These are phyloP conservation scores for Drosophila siamana DNA, from an alignment of 2,888 invertebrate genomes.

Conservation along the genomic window DNA sequence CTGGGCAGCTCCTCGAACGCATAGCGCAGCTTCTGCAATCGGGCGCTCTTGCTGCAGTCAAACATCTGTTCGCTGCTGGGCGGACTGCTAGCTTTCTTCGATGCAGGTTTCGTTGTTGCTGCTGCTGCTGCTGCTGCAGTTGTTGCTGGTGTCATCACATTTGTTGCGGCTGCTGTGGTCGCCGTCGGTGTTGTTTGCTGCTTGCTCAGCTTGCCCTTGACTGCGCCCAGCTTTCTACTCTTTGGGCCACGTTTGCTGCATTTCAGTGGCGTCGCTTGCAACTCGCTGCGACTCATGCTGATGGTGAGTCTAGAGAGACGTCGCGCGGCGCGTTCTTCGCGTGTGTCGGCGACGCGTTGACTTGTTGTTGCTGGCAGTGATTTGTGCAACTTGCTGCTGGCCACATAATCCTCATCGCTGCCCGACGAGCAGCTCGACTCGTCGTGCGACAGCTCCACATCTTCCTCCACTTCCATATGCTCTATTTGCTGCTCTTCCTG, in stretches of 20 bases:
- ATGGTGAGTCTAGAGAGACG: constrained; percentile 61
- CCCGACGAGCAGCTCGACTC: constrained; percentile 54
- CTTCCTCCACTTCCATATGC: constrained; percentile 30
- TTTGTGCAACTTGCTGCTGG: constrained; percentile 39
- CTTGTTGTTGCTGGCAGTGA: constrained; percentile 6
- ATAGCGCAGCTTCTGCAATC: constrained; percentile 72
- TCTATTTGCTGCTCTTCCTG: constrained; percentile 23
- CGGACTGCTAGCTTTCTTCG: constrained; percentile 27
- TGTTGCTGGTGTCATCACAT: neutral
- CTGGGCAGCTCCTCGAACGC: constrained; percentile 90
- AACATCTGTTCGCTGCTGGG: constrained; percentile 55
- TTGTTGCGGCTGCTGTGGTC: neutral
- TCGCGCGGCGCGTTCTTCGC: constrained; percentile 67
- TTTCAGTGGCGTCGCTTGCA: neutral
- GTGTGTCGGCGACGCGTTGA: constrained; percentile 39
- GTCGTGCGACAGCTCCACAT: constrained; percentile 50
- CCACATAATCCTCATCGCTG: constrained; percentile 75
- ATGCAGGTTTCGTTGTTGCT: constrained; percentile 10
- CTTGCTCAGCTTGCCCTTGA: constrained; percentile 5
- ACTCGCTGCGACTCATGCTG: constrained; percentile 35
- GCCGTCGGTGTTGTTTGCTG: neutral
- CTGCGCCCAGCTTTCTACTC: neutral
- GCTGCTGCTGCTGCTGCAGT: neutral
- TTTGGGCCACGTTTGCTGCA: neutral
- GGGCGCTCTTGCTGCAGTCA: constrained; percentile 77